A percentile compares a stretch with the other conserved stretches of the same genome.
Evolutionary conservation across 1,140 invertebrate genomes (phyloP).

Genomic region (Pseudomyrmex sp.): DNA sequence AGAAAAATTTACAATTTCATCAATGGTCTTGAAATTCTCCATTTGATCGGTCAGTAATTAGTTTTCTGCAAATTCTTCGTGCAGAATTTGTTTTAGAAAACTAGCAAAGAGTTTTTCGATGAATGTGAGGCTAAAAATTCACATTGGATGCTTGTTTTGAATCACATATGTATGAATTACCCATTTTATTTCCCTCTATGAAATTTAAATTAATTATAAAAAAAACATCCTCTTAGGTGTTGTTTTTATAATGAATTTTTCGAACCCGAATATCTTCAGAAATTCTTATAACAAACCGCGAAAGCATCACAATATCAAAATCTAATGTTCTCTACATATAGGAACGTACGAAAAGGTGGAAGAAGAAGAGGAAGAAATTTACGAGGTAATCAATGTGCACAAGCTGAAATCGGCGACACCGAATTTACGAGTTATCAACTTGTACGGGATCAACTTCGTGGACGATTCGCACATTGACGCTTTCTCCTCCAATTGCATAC

Average conservation of each 20-base stretch:
- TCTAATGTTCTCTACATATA: slow-evolving; percentile 78
- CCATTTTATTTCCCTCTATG: no score
- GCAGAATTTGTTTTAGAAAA: no score
- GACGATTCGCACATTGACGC: slow-evolving; percentile 99
- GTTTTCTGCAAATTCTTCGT: background rate
- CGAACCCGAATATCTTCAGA: background rate
- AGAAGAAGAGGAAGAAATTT: slow-evolving; percentile 99
- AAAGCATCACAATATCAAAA: background rate
- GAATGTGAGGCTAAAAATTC: no score
- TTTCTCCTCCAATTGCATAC: slow-evolving; percentile 97
- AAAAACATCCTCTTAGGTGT: no score
- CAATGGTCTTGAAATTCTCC: slow-evolving; percentile 98
- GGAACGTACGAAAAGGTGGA: slow-evolving; percentile 99
- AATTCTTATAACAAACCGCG: background rate
- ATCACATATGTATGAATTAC: no score
- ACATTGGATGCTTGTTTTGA: no score
- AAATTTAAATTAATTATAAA: no score
- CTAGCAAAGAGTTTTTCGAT: no score
- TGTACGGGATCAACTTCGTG: slow-evolving; percentile 99
- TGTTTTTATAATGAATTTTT: no score
- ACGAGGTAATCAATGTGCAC: slow-evolving; percentile 99
- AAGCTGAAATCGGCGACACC: slow-evolving; percentile 98
- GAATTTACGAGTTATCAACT: slow-evolving; percentile 97
- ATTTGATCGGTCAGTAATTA: slow-evolving; percentile 94
- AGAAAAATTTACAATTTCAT: slow-evolving; percentile 99